These are phyloP conservation scores for Dermochelys coriacea DNA, from an alignment of 2,797 vertebrate species.

Conservation along the genomic window DNA sequence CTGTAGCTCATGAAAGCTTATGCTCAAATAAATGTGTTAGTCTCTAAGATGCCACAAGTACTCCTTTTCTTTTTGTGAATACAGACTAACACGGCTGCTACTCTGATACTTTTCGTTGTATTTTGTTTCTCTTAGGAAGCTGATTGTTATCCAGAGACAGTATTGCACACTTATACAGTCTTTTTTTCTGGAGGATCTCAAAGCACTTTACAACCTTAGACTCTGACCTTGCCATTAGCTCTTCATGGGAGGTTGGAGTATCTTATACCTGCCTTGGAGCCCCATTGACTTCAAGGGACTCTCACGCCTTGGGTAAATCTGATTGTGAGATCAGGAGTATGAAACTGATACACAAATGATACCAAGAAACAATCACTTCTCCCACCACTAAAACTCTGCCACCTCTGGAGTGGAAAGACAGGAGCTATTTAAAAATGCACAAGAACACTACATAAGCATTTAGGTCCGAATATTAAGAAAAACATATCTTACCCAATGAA, in stretches of 20 bases:
- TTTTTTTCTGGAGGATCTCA: background rate
- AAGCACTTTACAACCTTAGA: background rate
- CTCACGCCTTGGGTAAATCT: background rate
- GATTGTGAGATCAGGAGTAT: background rate
- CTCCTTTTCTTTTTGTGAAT: too few species aligned
- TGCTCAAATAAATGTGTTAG: too few species aligned
- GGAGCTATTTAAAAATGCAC: background rate
- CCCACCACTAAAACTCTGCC: background rate
- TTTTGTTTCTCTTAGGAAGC: background rate
- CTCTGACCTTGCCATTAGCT: background rate
- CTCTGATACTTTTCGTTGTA: background rate
- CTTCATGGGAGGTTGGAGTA: background rate
- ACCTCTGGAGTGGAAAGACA: background rate
- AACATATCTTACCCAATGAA: background rate
- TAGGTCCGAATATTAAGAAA: background rate
- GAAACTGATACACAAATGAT: background rate
- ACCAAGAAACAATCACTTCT: background rate
- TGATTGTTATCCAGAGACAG: background rate
- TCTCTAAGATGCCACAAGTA: too few species aligned
- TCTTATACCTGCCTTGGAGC: background rate
- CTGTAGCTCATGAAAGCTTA: too few species aligned
- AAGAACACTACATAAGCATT: background rate
- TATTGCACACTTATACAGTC: background rate
- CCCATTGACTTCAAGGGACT: background rate
- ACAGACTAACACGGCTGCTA: too few species aligned